Evolutionary conservation across 2,113 vertebrate genomes (phyloP), one percentile per base, ranked within the genome.

Genomic region (Rutilus rutilus): DNA sequence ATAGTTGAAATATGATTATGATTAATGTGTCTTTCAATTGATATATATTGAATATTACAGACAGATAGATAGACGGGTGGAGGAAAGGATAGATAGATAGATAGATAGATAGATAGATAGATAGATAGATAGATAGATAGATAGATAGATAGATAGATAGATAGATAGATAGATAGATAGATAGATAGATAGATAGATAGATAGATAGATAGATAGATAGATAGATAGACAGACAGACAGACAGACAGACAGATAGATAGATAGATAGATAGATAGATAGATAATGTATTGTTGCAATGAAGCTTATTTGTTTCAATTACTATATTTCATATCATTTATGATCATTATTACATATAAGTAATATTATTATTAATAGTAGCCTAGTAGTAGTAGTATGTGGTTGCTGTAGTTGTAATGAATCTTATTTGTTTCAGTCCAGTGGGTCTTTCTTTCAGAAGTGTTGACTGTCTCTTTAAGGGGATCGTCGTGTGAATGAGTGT

Each of bases 381-480:
- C 8, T 33, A 11, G 6, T 78, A 36, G 10, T n/a, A 39, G 1
- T n/a, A 2, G 12, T 9, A 5, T 39, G 11, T 57, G 19, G 54
- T 17, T n/a, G 30, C 1, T 50, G 11, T 21, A 30, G 47, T 23
- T 52, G 21, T 71, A 14, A 50, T 60, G 30, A 62, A 36, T 8
- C 23, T 11, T 19, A 64, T 15, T 62, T 27, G n/a, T 64, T 64
- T 71, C 36, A 42, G 42, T 71, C 36, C 36, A 39, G 67, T 8
- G 10, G 30, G 30, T 36, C 17, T 69, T 19, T 25, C 5, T 6
- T 36, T 9, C 42, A 77, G 19, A 42, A 33, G 54, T 50, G 83
- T 7, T 11, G 9, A n/a, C 87, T 91, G 86, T 84, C 88, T 77
- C 91, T 93, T 93, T 92, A 92, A 92, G 87, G 78, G 33, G 42